Evolutionary conservation across 2,113 vertebrate species (phyloP).

Genomic region (Marmota flaviventris): DNA sequence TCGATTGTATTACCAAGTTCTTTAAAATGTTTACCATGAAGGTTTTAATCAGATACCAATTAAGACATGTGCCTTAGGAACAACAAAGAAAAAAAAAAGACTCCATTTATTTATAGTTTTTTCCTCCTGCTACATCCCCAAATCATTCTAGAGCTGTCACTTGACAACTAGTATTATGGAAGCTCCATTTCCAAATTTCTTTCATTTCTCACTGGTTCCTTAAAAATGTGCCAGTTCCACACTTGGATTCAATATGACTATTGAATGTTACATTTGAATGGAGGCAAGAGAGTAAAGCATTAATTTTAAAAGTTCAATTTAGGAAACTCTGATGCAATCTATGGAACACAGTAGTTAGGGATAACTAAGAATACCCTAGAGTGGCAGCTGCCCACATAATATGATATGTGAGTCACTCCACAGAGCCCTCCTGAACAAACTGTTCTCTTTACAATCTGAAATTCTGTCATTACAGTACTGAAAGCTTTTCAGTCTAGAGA

Average conservation of each 20-base stretch:
- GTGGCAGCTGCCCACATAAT: not conserved
- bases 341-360: not conserved
- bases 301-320: not conserved
- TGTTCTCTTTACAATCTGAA: not conserved
- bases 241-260: not conserved
- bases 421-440: not conserved
- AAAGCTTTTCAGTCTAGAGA: not conserved
- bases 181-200: not conserved
- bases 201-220: not conserved
- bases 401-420: not conserved
- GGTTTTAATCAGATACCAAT: not conserved
- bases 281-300: not conserved
- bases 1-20: not conserved
- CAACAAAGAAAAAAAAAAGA: slow-evolving; percentile 2
- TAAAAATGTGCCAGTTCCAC: not conserved
- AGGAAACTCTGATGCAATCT: not conserved
- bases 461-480: not conserved
- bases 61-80: slow-evolving; percentile 15
- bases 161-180: not conserved
- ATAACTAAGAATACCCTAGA: not conserved
- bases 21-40: not conserved
- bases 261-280: not conserved
- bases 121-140: not conserved
- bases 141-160: not conserved
- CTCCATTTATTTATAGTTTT: not conserved